A percentile compares a stretch with the other conserved stretches of the same genome.
Conservation (phyloP, 2,888 invertebrate genomes). For the Lasiommata megera region DNA sequence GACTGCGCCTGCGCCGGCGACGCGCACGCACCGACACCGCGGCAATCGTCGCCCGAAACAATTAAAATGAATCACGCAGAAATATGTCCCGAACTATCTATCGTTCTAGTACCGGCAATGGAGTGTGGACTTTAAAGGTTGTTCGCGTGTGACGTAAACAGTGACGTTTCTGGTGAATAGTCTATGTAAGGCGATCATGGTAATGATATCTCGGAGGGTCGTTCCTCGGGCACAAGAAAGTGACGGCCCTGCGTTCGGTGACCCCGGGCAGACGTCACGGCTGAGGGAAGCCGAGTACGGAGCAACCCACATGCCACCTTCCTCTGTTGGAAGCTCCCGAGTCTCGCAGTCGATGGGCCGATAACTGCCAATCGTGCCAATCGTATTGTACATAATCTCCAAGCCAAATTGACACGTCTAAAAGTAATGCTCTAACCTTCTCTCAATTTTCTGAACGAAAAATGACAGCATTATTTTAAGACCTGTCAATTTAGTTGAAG, state of each 20-base stretch:
- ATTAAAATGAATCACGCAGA: background rate
- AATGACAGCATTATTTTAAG: too few species aligned
- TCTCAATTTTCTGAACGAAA: too few species aligned
- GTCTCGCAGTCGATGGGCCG: background rate
- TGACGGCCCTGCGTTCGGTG: slow-evolving; percentile 69
- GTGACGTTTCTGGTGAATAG: slow-evolving; percentile 5
- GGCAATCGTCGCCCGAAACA: slow-evolving; percentile 15
- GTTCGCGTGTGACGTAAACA: slow-evolving; percentile 12
- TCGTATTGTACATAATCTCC: too few species aligned
- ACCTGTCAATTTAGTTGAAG: too few species aligned
- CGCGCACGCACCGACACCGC: slow-evolving; percentile 19
- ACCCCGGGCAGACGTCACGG: slow-evolving; percentile 74
- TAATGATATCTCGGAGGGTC: slow-evolving; percentile 70
- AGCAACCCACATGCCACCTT: slow-evolving; percentile 2
- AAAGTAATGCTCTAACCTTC: too few species aligned
- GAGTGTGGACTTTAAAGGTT: slow-evolving; percentile 11
- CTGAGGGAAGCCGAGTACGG: slow-evolving; percentile 63
- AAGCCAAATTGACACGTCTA: too few species aligned
- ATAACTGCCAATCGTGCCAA: background rate
- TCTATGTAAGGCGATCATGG: slow-evolving; percentile 42
- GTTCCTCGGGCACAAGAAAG: slow-evolving; percentile 68
- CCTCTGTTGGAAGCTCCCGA: slow-evolving; percentile 16
- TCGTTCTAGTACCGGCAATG: background rate
- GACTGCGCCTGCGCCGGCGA: slow-evolving; percentile 51
- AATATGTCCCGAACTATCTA: background rate